phyloP scores from a whole-genome alignment of 1,140 invertebrate species.

The Medauroidea extradentata region DNA sequence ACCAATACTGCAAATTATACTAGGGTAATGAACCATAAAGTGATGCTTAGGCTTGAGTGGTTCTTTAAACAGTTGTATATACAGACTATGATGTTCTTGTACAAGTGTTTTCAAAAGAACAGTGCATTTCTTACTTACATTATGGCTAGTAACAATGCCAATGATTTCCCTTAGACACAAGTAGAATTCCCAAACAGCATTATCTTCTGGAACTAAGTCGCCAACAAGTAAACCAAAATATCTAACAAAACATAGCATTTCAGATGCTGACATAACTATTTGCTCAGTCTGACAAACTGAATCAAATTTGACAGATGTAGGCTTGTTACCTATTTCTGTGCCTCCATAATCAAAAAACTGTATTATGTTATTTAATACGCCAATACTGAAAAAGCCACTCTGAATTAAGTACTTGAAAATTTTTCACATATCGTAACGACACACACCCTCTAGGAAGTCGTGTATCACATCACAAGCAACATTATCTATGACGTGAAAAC shows the following conservation, averaged over 20 bases:
- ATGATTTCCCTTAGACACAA: conserved; percentile 23
- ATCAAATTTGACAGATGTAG: conserved; percentile 16
- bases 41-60: conserved; percentile 31
- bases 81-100: conserved; percentile 16
- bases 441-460: conserved; percentile 32
- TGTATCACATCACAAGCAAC: conserved; percentile 31
- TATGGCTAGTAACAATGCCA: conserved; percentile 21
- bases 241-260: conserved; percentile 29
- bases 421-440: conserved; percentile 26
- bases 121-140: neutral
- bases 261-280: conserved; percentile 26
- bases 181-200: conserved; percentile 27
- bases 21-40: conserved; percentile 28
- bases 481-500: conserved; percentile 31
- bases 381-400: conserved; percentile 26
- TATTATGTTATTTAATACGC: conserved; percentile 26
- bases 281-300: conserved; percentile 18
- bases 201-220: conserved; percentile 22
- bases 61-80: conserved; percentile 19
- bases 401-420: conserved; percentile 25
- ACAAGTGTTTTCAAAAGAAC: conserved; percentile 16
- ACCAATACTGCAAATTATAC: conserved; percentile 23
- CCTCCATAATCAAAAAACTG: conserved; percentile 24
- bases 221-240: conserved; percentile 25
- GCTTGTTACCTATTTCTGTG: conserved; percentile 23